Evolutionary conservation across 2,797 vertebrate species (phyloP), one percentile per base, ranked within the genome.

Genomic region (Gorsachius magnificus): DNA sequence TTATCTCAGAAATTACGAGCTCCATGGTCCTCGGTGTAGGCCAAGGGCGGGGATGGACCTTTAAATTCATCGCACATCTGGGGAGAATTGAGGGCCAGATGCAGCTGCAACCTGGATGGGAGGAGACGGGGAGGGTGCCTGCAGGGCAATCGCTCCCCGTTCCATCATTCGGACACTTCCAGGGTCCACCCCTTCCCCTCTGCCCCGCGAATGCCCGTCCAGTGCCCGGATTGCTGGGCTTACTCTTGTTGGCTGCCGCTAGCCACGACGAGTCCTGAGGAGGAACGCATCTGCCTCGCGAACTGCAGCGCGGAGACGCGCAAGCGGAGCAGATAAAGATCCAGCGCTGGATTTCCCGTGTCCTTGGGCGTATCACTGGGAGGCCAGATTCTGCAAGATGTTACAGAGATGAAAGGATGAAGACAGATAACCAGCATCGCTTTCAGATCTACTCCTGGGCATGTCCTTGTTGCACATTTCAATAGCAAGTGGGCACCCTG

Each of bases 321-420:
- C 28, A 38, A 83, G 75, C 28, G 63, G 41, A 57, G 38, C n/a
- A 95, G 77, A 92, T 70, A 46, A 91, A 78, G 91, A 84, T 74
- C 77, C 80, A 87, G 88, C 18, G 24, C 64, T 68, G 53, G 65
- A 94, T 91, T 95, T 95, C 6, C 9, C 35, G 70, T 70, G 66
- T 94, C 83, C 94, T 84, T 63, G 24, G 83, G 90, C 89, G 46
- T 45, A 70, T 79, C 63, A 88, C 91, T 95, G 18, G 68, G 54
- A 94, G 81, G 89, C 64, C 81, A 70, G 68, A 70, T 84, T 95
- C 72, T 84, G 65, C 87, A 87, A 87, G 76, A 85, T 60, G 46
- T 26, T 88, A 43, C 41, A 22, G 50, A 92, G 79, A 93, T 93
- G 87, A 91, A 95, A 95, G 87, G 76, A 95, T 78, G 87, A 91